Conservation (phyloP, 2,797 vertebrate species). For the Sebastes hubbsi region DNA sequence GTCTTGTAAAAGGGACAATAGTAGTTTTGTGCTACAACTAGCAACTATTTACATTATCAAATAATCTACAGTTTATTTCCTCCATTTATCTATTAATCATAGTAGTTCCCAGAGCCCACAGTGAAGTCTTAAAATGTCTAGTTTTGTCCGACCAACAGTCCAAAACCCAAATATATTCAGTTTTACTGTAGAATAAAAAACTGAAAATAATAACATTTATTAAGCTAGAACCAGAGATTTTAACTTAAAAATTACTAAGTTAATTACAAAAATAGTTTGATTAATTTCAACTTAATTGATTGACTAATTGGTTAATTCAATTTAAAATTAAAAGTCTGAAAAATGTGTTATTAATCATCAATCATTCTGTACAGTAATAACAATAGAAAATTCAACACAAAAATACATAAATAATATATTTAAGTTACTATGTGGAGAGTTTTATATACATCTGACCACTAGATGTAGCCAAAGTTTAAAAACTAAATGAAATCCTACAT, state of each 20-base stretch:
- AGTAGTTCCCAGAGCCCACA: not conserved
- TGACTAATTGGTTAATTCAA: not conserved
- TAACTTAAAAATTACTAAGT: not conserved
- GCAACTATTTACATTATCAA: fast-evolving
- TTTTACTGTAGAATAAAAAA: not conserved
- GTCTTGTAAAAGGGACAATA: not conserved
- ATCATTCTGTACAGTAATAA: not conserved
- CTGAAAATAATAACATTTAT: not conserved
- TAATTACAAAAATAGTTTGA: not conserved
- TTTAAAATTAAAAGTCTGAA: not conserved
- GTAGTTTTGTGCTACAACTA: not conserved
- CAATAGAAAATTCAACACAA: not conserved
- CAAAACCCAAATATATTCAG: not conserved
- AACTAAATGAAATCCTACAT: not conserved
- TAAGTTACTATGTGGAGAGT: not conserved
- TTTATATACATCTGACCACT: not conserved
- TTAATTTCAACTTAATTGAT: not conserved
- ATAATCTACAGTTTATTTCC: not conserved
- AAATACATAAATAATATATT: not conserved
- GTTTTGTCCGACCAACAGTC: not conserved
- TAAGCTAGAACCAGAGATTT: not conserved
- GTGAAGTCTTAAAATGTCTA: not conserved
- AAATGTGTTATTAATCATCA: not conserved
- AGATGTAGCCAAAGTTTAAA: not conserved
- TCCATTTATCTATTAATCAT: not conserved